phyloP scores from a whole-genome alignment of 2,888 invertebrate species.

The Watsonalla cultraria region DNA sequence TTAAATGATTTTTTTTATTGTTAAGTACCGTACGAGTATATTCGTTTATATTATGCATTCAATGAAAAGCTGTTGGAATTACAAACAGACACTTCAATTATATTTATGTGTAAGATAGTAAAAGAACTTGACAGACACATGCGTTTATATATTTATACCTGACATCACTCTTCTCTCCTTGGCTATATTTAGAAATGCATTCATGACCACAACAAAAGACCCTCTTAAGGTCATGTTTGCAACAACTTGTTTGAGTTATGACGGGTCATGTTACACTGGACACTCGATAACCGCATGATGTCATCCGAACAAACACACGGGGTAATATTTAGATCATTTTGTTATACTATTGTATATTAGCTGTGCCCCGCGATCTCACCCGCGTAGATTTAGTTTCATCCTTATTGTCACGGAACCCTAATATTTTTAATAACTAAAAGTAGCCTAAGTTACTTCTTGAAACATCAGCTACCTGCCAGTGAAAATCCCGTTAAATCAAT shows the following conservation, averaged over 20 bases:
- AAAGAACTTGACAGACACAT: slow-evolving; percentile 11
- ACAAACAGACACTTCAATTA: too few relatives aligned
- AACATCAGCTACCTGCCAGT: too few relatives aligned
- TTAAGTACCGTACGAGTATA: too few relatives aligned
- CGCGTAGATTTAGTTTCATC: too few relatives aligned
- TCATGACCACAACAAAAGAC: slow-evolving; percentile 34
- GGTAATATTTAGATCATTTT: slow-evolving; percentile 17
- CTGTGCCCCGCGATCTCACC: too few relatives aligned
- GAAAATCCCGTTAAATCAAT: too few relatives aligned
- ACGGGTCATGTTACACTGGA: slow-evolving; percentile 39
- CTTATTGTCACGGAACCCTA: too few relatives aligned
- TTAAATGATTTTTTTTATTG: too few relatives aligned
- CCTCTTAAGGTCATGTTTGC: slow-evolving; percentile 37
- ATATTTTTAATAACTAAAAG: too few relatives aligned
- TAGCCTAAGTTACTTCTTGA: too few relatives aligned
- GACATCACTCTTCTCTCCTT: slow-evolving; percentile 55
- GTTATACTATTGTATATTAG: slow-evolving; percentile 1
- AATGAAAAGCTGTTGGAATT: too few relatives aligned
- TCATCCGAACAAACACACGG: slow-evolving; percentile 46
- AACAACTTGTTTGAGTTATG: slow-evolving; percentile 20
- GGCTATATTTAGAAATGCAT: slow-evolving; percentile 68
- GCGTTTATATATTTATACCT: slow-evolving; percentile 23
- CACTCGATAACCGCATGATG: slow-evolving; percentile 50
- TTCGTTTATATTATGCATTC: too few relatives aligned
- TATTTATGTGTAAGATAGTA: neutral